phyloP scores from a whole-genome alignment of 92 coral and sea anemone species.

The Porites rus region DNA sequence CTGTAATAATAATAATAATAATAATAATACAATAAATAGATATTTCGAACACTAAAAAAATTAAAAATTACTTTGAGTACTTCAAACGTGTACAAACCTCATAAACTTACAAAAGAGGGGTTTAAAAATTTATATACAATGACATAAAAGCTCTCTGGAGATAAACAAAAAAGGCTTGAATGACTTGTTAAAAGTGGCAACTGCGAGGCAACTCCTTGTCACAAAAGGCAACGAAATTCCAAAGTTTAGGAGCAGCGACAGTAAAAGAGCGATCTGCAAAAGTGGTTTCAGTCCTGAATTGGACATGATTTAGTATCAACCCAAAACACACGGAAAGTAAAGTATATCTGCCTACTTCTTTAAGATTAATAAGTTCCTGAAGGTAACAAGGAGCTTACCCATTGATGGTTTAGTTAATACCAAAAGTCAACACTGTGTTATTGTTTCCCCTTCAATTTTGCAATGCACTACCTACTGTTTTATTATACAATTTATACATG shows the following conservation, averaged over 20 bases:
- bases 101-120: too few relatives aligned
- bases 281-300: slow-evolving; percentile 3
- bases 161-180: neutral
- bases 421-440: neutral
- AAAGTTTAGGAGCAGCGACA: neutral
- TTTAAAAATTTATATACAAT: neutral
- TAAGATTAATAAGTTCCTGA: slow-evolving; percentile 18
- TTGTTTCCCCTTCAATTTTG: too few relatives aligned
- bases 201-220: neutral
- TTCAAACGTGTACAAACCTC: too few relatives aligned
- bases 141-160: slow-evolving; percentile 2
- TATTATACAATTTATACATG: too few relatives aligned
- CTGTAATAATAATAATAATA: too few relatives aligned
- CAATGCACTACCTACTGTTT: too few relatives aligned
- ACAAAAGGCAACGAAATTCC: slow-evolving; percentile 14
- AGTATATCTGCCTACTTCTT: slow-evolving; percentile 1
- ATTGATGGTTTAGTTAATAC: slow-evolving; percentile 35
- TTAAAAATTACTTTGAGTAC: too few relatives aligned
- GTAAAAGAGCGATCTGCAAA: slow-evolving; percentile 8
- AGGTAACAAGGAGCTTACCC: slow-evolving; percentile 29
- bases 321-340: neutral
- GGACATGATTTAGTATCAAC: neutral
- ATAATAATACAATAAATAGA: too few relatives aligned
- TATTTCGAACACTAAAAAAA: too few relatives aligned
- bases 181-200: neutral